A percentile compares a stretch with the other conserved stretches of the same genome.
phyloP scores from a whole-genome alignment of 2,797 vertebrate genomes.

The Ptychadena robeensis region DNA sequence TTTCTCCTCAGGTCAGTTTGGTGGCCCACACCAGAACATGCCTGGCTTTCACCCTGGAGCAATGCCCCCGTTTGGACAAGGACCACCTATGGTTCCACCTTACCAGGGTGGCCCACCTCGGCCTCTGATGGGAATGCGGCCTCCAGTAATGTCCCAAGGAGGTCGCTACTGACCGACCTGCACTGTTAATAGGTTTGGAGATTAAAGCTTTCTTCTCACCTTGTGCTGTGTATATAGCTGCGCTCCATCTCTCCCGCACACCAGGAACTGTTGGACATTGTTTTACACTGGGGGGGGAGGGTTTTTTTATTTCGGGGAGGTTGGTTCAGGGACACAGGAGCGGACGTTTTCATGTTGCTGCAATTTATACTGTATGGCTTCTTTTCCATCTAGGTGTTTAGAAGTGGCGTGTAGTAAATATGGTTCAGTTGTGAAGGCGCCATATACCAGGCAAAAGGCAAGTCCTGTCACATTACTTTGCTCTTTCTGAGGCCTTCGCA shows the following conservation, averaged over 20 bases:
- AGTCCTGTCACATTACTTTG: slow-evolving; percentile 91
- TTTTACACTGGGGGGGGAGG: slow-evolving; percentile 81
- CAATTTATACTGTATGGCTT: slow-evolving; percentile 94
- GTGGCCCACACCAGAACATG: slow-evolving; percentile 94
- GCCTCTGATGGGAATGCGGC: slow-evolving; percentile 96
- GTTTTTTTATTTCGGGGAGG: slow-evolving; percentile 55
- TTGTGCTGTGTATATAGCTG: slow-evolving; percentile 94
- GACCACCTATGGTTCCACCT: slow-evolving; percentile 92
- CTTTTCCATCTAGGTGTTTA: slow-evolving; percentile 98
- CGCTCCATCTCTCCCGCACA: slow-evolving; percentile 83
- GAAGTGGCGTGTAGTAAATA: slow-evolving; percentile 99
- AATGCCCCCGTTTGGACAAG: slow-evolving; percentile 96
- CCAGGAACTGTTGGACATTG: slow-evolving; percentile 88
- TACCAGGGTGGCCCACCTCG: slow-evolving; percentile 94
- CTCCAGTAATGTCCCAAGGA: slow-evolving; percentile 97
- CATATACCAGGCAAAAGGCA: slow-evolving; percentile 96
- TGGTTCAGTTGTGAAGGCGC: slow-evolving; percentile 98
- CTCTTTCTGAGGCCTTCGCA: slow-evolving; percentile 91
- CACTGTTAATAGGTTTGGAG: slow-evolving; percentile 94
- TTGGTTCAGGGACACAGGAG: slow-evolving; percentile 76
- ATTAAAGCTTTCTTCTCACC: slow-evolving; percentile 97
- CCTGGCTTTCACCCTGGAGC: slow-evolving; percentile 93
- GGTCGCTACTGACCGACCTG: slow-evolving; percentile 94
- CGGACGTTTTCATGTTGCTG: slow-evolving; percentile 84
- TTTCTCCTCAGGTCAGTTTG: slow-evolving; percentile 88